A percentile compares a stretch with the other conserved stretches of the same genome.
phyloP scores from a whole-genome alignment of 1,140 invertebrate species.

The Daktulosphaira vitifoliae region DNA sequence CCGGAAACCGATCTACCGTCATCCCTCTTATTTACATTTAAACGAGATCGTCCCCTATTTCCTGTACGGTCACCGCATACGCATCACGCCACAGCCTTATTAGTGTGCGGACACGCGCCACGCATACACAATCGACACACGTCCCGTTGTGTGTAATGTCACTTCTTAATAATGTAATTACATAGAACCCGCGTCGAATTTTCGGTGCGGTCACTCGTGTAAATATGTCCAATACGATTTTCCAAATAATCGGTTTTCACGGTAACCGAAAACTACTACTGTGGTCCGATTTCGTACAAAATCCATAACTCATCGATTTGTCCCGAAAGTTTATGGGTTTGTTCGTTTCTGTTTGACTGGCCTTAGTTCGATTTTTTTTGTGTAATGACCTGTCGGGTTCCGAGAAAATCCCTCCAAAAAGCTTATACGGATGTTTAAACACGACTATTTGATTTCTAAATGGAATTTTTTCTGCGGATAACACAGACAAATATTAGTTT shows the following conservation, averaged over 20 bases:
- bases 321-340: no score
- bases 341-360: no score
- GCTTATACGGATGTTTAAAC: no score
- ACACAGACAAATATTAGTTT: no score
- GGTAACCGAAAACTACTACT: constrained; percentile 1
- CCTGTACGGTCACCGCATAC: background rate
- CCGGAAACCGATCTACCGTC: constrained; percentile 5
- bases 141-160: background rate
- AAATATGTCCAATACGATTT: constrained; percentile 16
- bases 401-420: background rate
- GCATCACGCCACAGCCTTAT: background rate
- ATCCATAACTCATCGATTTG: constrained; percentile 5
- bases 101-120: background rate
- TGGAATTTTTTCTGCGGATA: no score
- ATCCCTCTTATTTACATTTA: constrained; percentile 27
- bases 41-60: constrained; percentile 14
- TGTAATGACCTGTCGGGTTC: background rate
- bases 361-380: constrained; percentile 1
- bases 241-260: constrained; percentile 21
- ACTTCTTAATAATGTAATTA: no score
- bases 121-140: background rate
- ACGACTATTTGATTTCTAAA: no score
- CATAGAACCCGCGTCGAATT: background rate
- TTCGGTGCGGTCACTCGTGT: constrained; percentile 21
- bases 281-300: no score